Evolutionary conservation across 1,140 invertebrate genomes (phyloP), one percentile per base, ranked within the genome.

Genomic region (Euschistus heros): DNA sequence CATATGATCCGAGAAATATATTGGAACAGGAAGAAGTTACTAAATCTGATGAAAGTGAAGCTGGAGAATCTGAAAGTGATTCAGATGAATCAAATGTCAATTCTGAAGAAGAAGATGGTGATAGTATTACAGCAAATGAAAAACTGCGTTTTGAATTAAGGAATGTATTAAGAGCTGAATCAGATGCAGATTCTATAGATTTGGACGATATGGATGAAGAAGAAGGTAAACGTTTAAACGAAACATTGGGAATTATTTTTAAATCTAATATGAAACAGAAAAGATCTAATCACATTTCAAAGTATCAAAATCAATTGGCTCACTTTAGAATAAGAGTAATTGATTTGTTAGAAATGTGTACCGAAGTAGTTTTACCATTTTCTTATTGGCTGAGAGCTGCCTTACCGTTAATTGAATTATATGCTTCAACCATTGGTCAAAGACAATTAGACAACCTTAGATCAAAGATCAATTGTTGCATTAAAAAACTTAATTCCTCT

Each of bases 151-250:
- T 57, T 27, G 54, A 57, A 57, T 26, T 57, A 27, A 22, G 24
- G 24, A 57, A 57, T 26, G 54, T 57, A 4, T 24, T 57, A 24
- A 24, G 10, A 17, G n/a, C 6, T 57, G 54, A 17, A 8, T 57
- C 54, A 14, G 54, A 57, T 26, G 24, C 18, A 24, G 54, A 57
- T 2, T 57, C 54, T 24, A 14, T 57, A 10, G 54, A 57, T 26
- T 57, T 57, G 26, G 54, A 57, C 15, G 54, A 57, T 24, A 57
- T 57, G 54, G 54, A 57, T 26, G 54, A 57, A 57, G 54, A 57
- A 7, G 54, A 57, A 26, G 54, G 54, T 26, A 22, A 14, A 57
- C 20, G 15, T 24, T 24, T 57, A 22, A 24, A 57, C 26, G 54
- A 57, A 26, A 57, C 20, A 8, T 26, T 57, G 4, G 24, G 54